Base-by-base conservation (phyloP, 2,888 invertebrate species). In the Blera fallax region DNA sequence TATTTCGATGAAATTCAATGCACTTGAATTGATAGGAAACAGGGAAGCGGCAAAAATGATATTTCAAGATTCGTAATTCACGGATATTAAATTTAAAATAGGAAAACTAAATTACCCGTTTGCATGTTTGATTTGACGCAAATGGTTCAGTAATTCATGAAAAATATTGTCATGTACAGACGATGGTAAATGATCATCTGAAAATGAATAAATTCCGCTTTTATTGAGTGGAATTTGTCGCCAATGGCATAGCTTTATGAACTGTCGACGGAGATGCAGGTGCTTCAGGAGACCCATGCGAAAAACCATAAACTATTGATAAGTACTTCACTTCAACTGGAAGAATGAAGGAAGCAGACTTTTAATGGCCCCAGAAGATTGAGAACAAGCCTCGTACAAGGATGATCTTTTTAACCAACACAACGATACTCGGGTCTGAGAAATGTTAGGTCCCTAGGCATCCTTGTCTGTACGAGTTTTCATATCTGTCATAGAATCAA, bases 1-100 rank as follows among this genome's bases (percentile, higher is more conserved):
- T 29, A 62, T 32, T 70, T 70, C 69, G 64, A 76, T 67, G 69
- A n/a, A 69, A 62, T 76, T 69, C 54, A 81, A 70, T 80, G 67
- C 43, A 69, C 14, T 21, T 2, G n/a, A 4, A 5, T 37, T 56
- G 62, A 60, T 18, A 73, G 10, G 34, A 65, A 48, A 45, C 32
- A 14, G 27, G 43, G 24, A 64, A 24, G 16, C 18, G 24, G 34
- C 37, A 21, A 37, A 34, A 56, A 8, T 8, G 29, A 34, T 48
- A 34, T 21, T 45, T 58, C 45, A 34, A 4, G 7, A 60, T 34
- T 48, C 45, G 21, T 6, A 3, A 60, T 34, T 48, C 45, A 14
- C 72, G 18, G 37, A 50, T 60, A 48, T 10, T 18, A 29, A 54
- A 16, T 54, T 50, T 40, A 1, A 10, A 21, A n/a, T 70, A 54